Evolutionary conservation across 2,797 vertebrate species (phyloP).

Genomic region (Catostomus latipinnis): DNA sequence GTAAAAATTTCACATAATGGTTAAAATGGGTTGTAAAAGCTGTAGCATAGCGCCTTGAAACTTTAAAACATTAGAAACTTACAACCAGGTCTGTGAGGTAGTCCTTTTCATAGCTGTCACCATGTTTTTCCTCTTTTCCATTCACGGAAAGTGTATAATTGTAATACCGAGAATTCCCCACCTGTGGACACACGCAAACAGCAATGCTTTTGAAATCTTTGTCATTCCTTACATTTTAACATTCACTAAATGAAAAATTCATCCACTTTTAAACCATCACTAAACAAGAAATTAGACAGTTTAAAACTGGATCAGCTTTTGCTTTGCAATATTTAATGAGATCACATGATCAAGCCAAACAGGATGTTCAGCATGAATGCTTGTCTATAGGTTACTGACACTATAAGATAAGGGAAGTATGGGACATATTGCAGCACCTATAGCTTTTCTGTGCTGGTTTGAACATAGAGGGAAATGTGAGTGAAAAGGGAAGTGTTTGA

Average conservation of each 20-base stretch:
- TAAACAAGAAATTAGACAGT: neutral
- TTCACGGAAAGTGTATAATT: slow-evolving; percentile 83
- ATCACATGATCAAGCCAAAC: neutral
- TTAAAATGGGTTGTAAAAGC: neutral
- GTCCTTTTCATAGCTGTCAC: slow-evolving; percentile 75
- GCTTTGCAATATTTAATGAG: neutral
- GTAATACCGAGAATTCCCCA: slow-evolving; percentile 82
- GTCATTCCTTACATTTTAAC: neutral
- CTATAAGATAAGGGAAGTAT: neutral
- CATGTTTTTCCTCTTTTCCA: slow-evolving; percentile 76
- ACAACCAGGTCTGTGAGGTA: slow-evolving; percentile 84
- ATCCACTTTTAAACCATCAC: neutral
- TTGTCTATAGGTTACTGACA: too few species aligned
- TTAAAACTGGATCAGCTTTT: slow-evolving; percentile 1
- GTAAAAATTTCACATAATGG: too few species aligned
- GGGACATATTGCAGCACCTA: neutral
- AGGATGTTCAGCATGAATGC: neutral
- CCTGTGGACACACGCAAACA: slow-evolving; percentile 63
- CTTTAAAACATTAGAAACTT: slow-evolving; percentile 58
- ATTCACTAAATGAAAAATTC: neutral
- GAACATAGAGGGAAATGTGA: neutral
- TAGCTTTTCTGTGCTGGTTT: neutral
- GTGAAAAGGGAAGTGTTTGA: neutral
- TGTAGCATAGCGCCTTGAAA: neutral
- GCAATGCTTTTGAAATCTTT: neutral